Evolutionary conservation across 2,113 vertebrate species (phyloP), one percentile per base, ranked within the genome.

Genomic region (Baryphthengus martii): DNA sequence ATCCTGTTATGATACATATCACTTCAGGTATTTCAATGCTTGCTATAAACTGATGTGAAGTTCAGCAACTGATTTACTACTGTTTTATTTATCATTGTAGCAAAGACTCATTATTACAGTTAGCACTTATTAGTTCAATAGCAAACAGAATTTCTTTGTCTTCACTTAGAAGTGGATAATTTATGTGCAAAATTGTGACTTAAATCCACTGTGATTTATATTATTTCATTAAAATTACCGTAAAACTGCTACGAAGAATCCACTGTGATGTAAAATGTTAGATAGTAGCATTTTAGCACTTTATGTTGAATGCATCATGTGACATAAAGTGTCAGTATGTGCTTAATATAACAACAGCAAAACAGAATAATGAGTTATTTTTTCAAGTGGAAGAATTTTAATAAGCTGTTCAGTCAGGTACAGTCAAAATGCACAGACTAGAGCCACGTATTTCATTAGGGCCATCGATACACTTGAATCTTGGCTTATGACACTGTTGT

Each of bases 41-140:
- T 93, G 15, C 37, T 92, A 47, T 96, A 86, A 94, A 90, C 35
- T 75, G 58, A 85, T 4, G 3, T 58, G 47, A 71, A 93, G 44
- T 92, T 49, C 37, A 81, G 25, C 17, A 76, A 50, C 44, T 66
- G 47, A 63, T 44, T 95, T 91, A 85, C 40, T 73, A 9, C 25
- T 58, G 10, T 55, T 77, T 44, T 47, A 24, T 95, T 96, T 95
- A 88, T 95, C 84, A 92, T 94, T 53, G 25, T 47, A 76, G n/a
- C 18, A 87, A 93, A 93, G 80, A 49, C 82, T 93, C 20, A 80
- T 91, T 93, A 95, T 90, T 96, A 70, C 81, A 95, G 59, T 94
- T 89, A 94, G 55, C 52, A 76, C 55, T 93, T 47, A 55, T 37
- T 63, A 70, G 18, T 79, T 97, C 40, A 79, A 17, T 58, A 82